Conservation (phyloP, 53 echinoderm and acorn worm species). For the Antedon mediterranea region DNA sequence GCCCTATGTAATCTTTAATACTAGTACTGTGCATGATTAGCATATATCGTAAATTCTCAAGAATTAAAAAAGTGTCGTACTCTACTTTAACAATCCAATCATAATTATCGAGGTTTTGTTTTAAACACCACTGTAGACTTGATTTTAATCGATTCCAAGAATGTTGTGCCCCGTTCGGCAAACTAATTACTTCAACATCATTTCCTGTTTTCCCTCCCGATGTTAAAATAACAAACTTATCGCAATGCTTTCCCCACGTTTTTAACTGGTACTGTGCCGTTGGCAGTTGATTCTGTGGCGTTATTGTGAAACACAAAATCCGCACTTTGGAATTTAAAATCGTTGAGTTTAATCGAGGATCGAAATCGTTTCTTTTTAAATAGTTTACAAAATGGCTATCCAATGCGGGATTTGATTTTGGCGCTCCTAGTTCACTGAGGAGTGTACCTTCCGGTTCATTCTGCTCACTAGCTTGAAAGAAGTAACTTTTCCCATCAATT, state of each 20-base stretch:
- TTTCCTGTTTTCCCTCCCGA: neutral
- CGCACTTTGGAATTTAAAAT: conserved; percentile 25
- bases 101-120: conserved; percentile 26
- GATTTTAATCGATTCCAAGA: conserved; percentile 36
- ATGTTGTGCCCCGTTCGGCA: conserved; percentile 17
- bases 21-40: conserved; percentile 44
- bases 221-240: conserved; percentile 25
- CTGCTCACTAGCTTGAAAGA: neutral
- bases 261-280: neutral
- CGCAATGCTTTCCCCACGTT: conserved; percentile 52
- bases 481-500: neutral
- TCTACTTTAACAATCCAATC: conserved; percentile 66
- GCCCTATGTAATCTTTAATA: conserved; percentile 56
- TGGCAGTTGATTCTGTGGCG: neutral
- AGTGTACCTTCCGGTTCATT: neutral
- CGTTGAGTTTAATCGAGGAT: conserved; percentile 36
- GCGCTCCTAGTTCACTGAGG: neutral
- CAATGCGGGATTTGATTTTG: neutral
- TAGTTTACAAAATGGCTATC: neutral
- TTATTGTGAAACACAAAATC: conserved; percentile 41
- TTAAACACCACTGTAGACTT: conserved; percentile 24
- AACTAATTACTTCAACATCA: conserved; percentile 20
- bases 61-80: conserved; percentile 35
- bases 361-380: conserved; percentile 23
- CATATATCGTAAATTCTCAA: conserved; percentile 67